These are phyloP conservation scores for Erythrocercus mccallii DNA, from an alignment of 2,113 vertebrate genomes.

Conservation along the genomic window DNA sequence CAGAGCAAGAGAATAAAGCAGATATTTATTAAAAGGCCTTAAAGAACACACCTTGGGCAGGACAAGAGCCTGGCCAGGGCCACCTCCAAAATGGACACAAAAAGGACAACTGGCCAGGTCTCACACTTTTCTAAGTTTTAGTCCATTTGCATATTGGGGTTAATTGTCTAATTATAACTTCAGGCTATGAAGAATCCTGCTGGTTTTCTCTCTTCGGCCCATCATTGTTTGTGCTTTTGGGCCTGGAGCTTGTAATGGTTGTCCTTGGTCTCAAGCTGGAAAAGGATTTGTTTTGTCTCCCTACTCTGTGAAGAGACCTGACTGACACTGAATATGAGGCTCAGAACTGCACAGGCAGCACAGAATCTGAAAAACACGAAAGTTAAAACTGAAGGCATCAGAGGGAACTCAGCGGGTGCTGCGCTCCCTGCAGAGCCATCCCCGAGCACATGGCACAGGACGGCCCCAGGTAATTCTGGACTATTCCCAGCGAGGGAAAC, in stretches of 20 bases:
- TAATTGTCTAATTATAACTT: background rate
- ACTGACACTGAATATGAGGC: background rate
- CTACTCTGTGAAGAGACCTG: too few relatives aligned
- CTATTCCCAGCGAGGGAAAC: background rate
- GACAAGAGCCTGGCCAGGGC: background rate
- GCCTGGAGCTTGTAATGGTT: background rate
- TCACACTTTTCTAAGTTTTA: background rate
- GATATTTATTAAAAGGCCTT: background rate
- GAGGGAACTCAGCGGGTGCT: fast-evolving
- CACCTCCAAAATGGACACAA: background rate
- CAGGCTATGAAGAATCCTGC: background rate
- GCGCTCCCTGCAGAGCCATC: fast-evolving
- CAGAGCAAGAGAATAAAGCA: too few relatives aligned
- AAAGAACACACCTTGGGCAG: too few relatives aligned
- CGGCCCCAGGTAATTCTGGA: background rate
- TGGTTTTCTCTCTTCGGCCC: background rate
- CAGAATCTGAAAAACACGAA: background rate
- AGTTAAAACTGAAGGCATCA: background rate
- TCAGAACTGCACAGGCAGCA: background rate
- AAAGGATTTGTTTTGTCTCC: background rate
- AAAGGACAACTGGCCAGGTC: fast-evolving
- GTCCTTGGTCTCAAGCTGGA: background rate
- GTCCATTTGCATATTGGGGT: background rate
- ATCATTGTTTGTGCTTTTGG: too few relatives aligned
- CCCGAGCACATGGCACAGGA: background rate